Conservation (phyloP, 2,113 vertebrate genomes). For the Orycteropus afer region DNA sequence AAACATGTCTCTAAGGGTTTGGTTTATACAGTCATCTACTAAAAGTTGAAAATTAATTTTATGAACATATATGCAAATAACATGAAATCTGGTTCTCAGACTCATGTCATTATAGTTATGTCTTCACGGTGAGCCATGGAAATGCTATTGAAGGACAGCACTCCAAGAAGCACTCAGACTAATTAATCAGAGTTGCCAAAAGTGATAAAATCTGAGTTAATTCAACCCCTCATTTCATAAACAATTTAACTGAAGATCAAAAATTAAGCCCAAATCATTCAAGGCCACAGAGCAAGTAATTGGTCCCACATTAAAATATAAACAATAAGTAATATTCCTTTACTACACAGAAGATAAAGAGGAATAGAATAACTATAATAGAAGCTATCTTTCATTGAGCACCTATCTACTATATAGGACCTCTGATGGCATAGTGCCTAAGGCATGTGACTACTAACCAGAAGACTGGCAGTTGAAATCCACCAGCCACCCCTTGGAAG, state of each 20-base stretch:
- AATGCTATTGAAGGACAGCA: neutral
- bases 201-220: neutral
- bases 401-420: neutral
- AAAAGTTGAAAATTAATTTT: neutral
- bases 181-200: neutral
- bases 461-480: too few relatives aligned
- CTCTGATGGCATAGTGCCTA: too few relatives aligned
- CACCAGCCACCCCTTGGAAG: too few relatives aligned
- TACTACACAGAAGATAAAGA: conserved; percentile 14
- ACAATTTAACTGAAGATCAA: conserved; percentile 39
- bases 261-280: conserved; percentile 17
- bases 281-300: neutral
- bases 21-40: neutral
- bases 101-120: neutral
- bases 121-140: neutral
- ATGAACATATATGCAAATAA: neutral
- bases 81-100: neutral
- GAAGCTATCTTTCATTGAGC: neutral
- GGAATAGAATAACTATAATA: neutral
- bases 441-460: too few relatives aligned
- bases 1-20: neutral
- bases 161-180: neutral
- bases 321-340: neutral
- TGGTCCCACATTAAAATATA: neutral
- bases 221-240: neutral